Conservation (phyloP, 2,888 invertebrate genomes). For the Philereme vetulata region DNA sequence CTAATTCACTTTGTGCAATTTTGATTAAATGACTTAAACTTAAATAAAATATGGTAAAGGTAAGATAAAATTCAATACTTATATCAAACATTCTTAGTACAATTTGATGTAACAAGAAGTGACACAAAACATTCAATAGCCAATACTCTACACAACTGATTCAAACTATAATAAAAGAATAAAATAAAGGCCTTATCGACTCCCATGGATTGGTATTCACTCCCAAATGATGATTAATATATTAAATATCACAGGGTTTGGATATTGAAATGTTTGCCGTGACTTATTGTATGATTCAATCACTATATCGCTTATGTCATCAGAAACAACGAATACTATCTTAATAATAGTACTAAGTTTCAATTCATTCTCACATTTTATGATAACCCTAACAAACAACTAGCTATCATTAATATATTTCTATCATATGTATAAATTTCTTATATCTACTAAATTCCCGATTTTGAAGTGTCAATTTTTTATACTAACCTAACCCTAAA, state of each 20-base stretch:
- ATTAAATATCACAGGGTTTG: no score
- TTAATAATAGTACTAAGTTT: conserved; percentile 30
- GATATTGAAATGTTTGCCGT: no score
- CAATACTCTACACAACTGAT: conserved; percentile 8
- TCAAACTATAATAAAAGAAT: no score
- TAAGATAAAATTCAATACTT: neutral
- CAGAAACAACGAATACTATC: conserved; percentile 32
- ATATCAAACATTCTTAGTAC: conserved; percentile 61
- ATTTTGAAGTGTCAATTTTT: conserved; percentile 35
- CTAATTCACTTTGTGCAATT: conserved; percentile 70
- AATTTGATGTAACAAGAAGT: conserved; percentile 58
- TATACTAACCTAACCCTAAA: conserved; percentile 24
- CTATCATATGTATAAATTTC: neutral
- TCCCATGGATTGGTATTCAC: no score
- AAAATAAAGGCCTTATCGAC: no score
- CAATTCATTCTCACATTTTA: conserved; percentile 10
- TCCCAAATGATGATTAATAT: no score
- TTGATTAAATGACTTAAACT: conserved; percentile 34
- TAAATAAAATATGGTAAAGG: conserved; percentile 1
- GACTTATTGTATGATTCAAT: no score
- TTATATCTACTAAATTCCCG: conserved; percentile 3
- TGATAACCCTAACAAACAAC: conserved; percentile 4
- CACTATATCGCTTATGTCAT: neutral
- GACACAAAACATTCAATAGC: conserved; percentile 34
- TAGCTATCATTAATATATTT: neutral